Evolutionary conservation across 2,888 invertebrate species (phyloP).

Genomic region (Hirudinaria manillensis): DNA sequence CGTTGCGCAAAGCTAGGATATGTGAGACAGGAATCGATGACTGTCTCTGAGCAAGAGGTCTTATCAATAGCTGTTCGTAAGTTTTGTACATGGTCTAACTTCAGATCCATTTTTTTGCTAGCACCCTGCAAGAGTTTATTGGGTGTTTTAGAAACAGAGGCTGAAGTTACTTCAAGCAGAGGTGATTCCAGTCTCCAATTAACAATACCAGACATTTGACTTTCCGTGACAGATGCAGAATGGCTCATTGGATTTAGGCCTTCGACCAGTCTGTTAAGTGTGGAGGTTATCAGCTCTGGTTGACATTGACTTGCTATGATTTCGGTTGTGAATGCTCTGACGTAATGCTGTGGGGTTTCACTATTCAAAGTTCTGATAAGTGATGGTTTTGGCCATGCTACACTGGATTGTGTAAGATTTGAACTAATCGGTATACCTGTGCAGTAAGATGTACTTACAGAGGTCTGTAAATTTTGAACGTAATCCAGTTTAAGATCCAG

Average conservation of each 20-base stretch:
- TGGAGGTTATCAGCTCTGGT: slow-evolving; percentile 18
- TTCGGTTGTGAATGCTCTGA: slow-evolving; percentile 1
- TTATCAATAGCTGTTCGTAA: not conserved
- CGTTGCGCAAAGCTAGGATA: not conserved
- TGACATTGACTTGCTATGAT: not conserved
- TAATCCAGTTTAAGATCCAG: slow-evolving; percentile 1
- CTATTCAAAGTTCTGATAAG: slow-evolving; percentile 9
- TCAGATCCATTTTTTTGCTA: slow-evolving; percentile 5
- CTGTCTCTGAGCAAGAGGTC: not conserved
- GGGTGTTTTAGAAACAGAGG: no score
- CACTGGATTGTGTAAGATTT: not conserved
- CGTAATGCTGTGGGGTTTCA: not conserved
- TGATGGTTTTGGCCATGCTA: slow-evolving; percentile 10
- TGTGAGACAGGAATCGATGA: not conserved
- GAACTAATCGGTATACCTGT: not conserved
- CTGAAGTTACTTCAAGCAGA: no score
- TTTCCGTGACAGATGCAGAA: not conserved
- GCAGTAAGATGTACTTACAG: not conserved
- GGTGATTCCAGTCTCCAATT: not conserved
- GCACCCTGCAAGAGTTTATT: no score
- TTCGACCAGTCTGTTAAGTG: slow-evolving; percentile 18
- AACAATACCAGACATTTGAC: not conserved
- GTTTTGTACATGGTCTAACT: slow-evolving; percentile 16
- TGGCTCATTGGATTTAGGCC: slow-evolving; percentile 12
- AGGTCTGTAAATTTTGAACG: not conserved